Evolutionary conservation across 2,888 invertebrate species (phyloP).

Genomic region (Celastrina argiolus): DNA sequence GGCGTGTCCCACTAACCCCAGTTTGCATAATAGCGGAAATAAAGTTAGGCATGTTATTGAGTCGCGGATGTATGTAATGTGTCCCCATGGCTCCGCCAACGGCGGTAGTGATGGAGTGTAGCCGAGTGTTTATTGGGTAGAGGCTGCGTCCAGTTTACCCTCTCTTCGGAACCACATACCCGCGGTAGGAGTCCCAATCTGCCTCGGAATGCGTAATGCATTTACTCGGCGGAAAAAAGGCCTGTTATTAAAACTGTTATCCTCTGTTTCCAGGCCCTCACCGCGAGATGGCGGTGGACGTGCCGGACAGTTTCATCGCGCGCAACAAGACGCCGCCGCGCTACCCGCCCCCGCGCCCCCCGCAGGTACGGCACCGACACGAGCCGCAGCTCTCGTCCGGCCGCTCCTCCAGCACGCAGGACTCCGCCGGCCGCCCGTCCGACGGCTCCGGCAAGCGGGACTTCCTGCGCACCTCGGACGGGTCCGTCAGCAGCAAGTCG

Average conservation of each 20-base stretch:
- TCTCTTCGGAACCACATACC: too few relatives aligned
- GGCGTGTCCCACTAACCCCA: too few relatives aligned
- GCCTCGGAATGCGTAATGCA: too few relatives aligned
- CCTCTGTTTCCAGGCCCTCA: conserved; percentile 83
- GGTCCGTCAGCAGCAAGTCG: conserved; percentile 65
- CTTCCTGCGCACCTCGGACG: conserved; percentile 63
- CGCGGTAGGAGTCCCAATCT: too few relatives aligned
- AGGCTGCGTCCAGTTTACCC: too few relatives aligned
- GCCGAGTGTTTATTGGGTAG: too few relatives aligned
- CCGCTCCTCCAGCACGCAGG: conserved; percentile 68
- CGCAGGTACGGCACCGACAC: conserved; percentile 79
- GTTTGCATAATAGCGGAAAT: too few relatives aligned
- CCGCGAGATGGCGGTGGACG: conserved; percentile 99
- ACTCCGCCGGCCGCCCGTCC: conserved; percentile 65
- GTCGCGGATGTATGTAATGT: too few relatives aligned
- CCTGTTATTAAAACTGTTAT: neutral
- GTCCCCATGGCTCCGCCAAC: too few relatives aligned
- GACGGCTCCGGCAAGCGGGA: conserved; percentile 65
- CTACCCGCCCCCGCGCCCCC: conserved; percentile 89
- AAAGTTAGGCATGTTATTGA: too few relatives aligned
- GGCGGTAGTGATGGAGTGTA: too few relatives aligned
- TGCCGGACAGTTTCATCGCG: conserved; percentile 95
- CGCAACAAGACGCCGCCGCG: conserved; percentile 94
- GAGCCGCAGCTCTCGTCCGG: conserved; percentile 70
- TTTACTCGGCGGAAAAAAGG: too few relatives aligned